Evolutionary conservation across 2,797 vertebrate species (phyloP).

Genomic region (Alectoris magna): DNA sequence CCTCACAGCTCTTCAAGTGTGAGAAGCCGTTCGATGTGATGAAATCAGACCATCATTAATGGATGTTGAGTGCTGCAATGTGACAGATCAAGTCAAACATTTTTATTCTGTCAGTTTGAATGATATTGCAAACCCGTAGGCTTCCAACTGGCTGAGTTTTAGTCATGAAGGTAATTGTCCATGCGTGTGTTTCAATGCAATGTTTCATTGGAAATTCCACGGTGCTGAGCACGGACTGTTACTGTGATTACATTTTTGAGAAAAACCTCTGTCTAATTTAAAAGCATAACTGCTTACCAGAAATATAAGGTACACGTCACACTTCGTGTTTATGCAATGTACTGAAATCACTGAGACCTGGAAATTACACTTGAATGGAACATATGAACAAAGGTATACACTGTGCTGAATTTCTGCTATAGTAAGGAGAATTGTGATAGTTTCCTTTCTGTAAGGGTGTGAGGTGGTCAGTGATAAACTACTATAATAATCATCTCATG

Average conservation of each 20-base stretch:
- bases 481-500: neutral
- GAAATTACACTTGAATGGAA: neutral
- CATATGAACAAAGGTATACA: neutral
- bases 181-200: neutral
- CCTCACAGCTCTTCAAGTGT: accelerated
- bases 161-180: conserved; percentile 37
- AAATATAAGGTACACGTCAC: neutral
- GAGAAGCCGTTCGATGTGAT: neutral
- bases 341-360: neutral
- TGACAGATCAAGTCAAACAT: conserved; percentile 73
- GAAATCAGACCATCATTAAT: conserved; percentile 53
- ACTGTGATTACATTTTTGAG: neutral
- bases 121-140: neutral
- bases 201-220: neutral
- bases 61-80: conserved; percentile 19
- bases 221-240: neutral
- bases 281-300: neutral
- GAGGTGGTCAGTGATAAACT: neutral
- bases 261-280: neutral
- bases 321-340: neutral
- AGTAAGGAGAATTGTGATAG: neutral
- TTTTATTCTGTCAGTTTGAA: conserved; percentile 64
- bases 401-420: neutral
- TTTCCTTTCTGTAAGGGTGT: neutral
- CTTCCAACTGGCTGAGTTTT: neutral